phyloP scores from a whole-genome alignment of 64 coral and sea anemone genomes.

The Orbicella faveolata region DNA sequence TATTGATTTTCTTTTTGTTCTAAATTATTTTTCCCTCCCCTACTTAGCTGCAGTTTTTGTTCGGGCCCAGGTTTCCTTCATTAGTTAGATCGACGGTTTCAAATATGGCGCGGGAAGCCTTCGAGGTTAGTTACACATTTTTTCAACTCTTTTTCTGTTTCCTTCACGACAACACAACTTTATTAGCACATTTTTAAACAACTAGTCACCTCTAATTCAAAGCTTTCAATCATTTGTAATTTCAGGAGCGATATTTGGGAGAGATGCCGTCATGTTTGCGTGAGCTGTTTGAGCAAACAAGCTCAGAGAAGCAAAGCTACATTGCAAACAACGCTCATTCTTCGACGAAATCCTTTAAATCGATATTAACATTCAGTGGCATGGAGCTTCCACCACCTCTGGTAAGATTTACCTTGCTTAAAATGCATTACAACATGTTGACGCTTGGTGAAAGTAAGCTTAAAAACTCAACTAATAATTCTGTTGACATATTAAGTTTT shows the following conservation, averaged over 20 bases:
- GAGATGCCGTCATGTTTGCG: constrained; percentile 41
- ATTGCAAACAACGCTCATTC: neutral
- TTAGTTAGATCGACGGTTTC: constrained; percentile 11
- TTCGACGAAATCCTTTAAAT: neutral
- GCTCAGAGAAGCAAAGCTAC: neutral
- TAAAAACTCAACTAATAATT: neutral
- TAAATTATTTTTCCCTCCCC: constrained; percentile 1
- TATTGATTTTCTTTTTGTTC: neutral
- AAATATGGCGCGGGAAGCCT: constrained; percentile 76
- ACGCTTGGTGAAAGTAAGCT: neutral
- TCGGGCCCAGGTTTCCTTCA: neutral
- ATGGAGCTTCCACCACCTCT: constrained; percentile 62
- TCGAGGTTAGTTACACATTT: neutral
- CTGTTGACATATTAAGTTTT: neutral
- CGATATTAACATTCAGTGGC: neutral
- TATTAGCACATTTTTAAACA: neutral
- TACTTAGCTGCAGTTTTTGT: neutral
- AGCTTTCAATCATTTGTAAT: neutral
- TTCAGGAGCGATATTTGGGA: constrained; percentile 13
- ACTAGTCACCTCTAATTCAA: neutral
- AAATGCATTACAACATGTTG: neutral
- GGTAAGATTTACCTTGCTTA: constrained; percentile 35
- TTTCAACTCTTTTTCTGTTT: neutral
- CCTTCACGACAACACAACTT: neutral
- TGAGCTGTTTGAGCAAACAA: constrained; percentile 33